phyloP scores from a whole-genome alignment of 2,888 invertebrate genomes.

The Lasiommata megera region DNA sequence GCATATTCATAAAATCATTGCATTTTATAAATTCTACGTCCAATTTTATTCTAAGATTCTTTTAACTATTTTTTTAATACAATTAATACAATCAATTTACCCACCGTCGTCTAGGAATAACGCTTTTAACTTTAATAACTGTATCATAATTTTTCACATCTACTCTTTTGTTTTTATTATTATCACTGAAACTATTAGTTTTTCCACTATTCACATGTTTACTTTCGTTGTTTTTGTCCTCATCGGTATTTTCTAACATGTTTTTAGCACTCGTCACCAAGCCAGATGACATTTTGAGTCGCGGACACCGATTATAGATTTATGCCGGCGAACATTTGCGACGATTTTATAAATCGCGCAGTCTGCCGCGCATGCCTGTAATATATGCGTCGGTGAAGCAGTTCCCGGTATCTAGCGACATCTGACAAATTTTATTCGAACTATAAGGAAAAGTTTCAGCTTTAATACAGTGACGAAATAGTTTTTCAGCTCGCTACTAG shows the following conservation, averaged over 20 bases:
- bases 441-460: neutral
- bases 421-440: conserved; percentile 28
- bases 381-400: conserved; percentile 55
- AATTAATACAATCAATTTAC: conserved; percentile 38
- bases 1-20: too few species aligned
- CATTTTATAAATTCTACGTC: too few species aligned
- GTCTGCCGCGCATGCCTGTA: conserved; percentile 72
- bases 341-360: conserved; percentile 78
- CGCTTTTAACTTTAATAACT: conserved; percentile 75
- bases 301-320: conserved; percentile 73
- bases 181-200: conserved; percentile 54
- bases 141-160: conserved; percentile 42
- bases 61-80: too few species aligned
- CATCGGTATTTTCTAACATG: conserved; percentile 46
- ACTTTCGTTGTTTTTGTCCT: conserved; percentile 34
- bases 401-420: conserved; percentile 41
- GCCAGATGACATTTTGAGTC: conserved; percentile 67
- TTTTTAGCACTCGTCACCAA: conserved; percentile 48
- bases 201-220: conserved; percentile 45
- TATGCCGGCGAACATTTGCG: conserved; percentile 68
- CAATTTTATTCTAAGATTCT: too few species aligned
- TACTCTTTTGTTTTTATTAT: conserved; percentile 50
- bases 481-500: conserved; percentile 9
- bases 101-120: conserved; percentile 71
- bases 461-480: neutral